Conservation (phyloP, 2,888 invertebrate genomes). For the Baronia brevicornis region DNA sequence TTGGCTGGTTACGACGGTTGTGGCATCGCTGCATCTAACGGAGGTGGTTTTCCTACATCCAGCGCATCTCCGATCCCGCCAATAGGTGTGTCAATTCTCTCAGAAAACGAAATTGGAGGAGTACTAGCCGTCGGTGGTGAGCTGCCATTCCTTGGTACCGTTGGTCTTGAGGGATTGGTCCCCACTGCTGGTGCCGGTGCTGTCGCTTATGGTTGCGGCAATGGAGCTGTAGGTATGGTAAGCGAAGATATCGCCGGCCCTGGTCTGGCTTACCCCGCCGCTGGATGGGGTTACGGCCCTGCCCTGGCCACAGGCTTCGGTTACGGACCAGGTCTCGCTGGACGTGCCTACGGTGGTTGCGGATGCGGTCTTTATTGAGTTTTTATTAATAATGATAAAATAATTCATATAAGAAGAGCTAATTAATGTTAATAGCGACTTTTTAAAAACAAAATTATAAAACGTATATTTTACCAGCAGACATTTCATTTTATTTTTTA, state of each 20-base stretch:
- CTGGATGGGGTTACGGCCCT: conserved; percentile 9
- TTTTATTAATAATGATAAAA: no score
- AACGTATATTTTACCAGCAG: no score
- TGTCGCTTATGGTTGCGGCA: conserved; percentile 29
- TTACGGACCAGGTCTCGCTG: conserved; percentile 8
- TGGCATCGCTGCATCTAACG: conserved; percentile 18
- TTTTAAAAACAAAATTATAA: no score
- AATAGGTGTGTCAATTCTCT: conserved; percentile 30
- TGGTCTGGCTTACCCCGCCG: conserved; percentile 3
- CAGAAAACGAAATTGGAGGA: conserved; percentile 33
- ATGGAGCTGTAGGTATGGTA: conserved; percentile 25
- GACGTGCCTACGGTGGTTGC: conserved; percentile 8
- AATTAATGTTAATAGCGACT: no score
- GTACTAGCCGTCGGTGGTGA: conserved; percentile 25
- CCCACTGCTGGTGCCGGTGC: conserved; percentile 27
- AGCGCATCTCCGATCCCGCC: conserved; percentile 30
- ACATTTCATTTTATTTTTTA: no score
- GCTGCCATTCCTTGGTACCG: conserved; percentile 28
- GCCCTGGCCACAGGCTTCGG: conserved; percentile 5
- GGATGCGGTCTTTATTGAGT: conserved; percentile 8
- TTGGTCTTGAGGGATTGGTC: conserved; percentile 24
- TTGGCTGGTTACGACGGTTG: conserved; percentile 10
- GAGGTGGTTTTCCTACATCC: conserved; percentile 23
- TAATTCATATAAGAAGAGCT: no score
- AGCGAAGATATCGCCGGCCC: conserved; percentile 17